Percentiles rank a stretch among this genome's conserved stretches.
Conservation (phyloP, 2,797 vertebrate species). For the Kryptolebias ocellatus region DNA sequence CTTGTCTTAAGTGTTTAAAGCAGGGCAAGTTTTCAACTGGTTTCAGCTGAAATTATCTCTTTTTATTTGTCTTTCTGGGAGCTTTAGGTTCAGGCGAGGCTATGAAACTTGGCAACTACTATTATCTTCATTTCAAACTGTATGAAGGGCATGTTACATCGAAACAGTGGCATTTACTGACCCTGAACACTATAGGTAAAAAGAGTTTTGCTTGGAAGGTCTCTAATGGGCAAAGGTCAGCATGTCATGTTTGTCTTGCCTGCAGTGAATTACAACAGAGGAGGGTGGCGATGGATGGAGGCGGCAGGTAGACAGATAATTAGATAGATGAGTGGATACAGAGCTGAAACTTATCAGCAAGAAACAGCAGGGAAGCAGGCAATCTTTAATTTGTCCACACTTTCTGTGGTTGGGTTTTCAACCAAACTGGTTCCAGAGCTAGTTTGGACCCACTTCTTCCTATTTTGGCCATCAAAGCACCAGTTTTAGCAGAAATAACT, state of each 20-base stretch:
- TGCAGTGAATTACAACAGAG: conserved; percentile 78
- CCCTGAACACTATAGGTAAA: conserved; percentile 69
- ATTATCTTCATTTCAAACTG: conserved; percentile 37
- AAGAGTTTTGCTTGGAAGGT: conserved; percentile 67
- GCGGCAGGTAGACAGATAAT: conserved; percentile 76
- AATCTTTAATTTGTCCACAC: conserved; percentile 22
- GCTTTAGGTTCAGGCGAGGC: conserved; percentile 29
- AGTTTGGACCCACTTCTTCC: too few species aligned
- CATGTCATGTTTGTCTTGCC: conserved; percentile 83
- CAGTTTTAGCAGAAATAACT: too few species aligned
- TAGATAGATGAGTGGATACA: conserved; percentile 70
- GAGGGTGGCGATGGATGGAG: conserved; percentile 68
- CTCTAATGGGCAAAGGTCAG: conserved; percentile 81
- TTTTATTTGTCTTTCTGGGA: conserved; percentile 49
- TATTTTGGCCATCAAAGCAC: too few species aligned
- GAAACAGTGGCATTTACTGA: conserved; percentile 74
- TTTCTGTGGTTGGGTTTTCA: too few species aligned
- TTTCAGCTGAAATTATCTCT: conserved; percentile 44
- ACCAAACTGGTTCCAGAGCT: too few species aligned
- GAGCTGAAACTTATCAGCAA: conserved; percentile 72
- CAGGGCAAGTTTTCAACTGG: conserved; percentile 41
- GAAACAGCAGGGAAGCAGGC: conserved; percentile 64
- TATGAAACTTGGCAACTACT: conserved; percentile 42
- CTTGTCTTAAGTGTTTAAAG: conserved; percentile 36
- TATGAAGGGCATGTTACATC: conserved; percentile 35